Base-by-base conservation (phyloP, 2,797 vertebrate species). In the Gouania willdenowi region DNA sequence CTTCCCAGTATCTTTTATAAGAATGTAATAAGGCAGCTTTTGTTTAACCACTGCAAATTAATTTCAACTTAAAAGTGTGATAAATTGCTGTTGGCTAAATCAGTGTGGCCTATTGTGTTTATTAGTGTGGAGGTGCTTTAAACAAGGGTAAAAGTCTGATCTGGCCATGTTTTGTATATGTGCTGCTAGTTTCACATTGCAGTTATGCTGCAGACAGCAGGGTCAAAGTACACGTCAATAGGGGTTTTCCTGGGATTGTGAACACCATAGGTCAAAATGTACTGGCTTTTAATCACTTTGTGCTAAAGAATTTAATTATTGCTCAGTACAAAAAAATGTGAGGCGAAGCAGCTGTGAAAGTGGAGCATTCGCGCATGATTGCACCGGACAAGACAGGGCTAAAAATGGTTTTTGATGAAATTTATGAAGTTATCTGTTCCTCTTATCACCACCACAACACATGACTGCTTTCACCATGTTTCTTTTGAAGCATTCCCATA, bases 191-290 rank as follows among this genome's bases (percentile, higher is more conserved):
- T n/a, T n/a, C n/a, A n/a, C n/a, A n/a, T 38, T 60, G 34, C 35
- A 21, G 33, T 51, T 47, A 27, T 30, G 15, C 22, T 45, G 23
- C 38, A 39, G 27, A 25, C 12, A 2, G 18, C n/a, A 18, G 37
- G 73, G 36, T 57, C 64, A 74, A 67, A 73, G 75, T 74, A 20
- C 68, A 66, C n/a, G 15, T 8, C 27, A n/a, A n/a, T n/a, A n/a
- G 22, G 17, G 20, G 15, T 63, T 41, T 17, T 1, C 11, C 5
- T 40, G 6, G 16, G 16, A 27, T 43, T n/a, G n/a, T n/a, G n/a
- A n/a, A n/a, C n/a, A n/a, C n/a, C n/a, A n/a, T n/a, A n/a, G n/a
- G n/a, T n/a, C n/a, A n/a, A n/a, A n/a, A n/a, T n/a, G n/a, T 42
- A 8, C 5, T 8, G 26, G 20, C 18, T 48, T n/a, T 35, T 31